Base-by-base conservation (phyloP, 2,888 invertebrate species). In the Oxytorus armatus region DNA sequence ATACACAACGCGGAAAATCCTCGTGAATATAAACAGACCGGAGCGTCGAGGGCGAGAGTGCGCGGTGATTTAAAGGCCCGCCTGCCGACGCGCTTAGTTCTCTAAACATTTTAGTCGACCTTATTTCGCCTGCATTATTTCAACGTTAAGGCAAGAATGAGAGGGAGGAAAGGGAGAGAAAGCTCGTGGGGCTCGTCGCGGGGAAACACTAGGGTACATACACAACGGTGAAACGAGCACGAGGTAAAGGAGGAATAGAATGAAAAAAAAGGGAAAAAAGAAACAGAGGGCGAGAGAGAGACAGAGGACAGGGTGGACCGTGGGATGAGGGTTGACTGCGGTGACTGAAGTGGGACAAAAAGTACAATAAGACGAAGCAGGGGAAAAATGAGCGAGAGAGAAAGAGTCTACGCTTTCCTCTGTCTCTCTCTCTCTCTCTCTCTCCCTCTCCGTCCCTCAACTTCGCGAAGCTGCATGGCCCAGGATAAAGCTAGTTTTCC, bases 61-160 rank as follows among this genome's bases (percentile, higher is more conserved):
- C 77, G 81, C 82, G 72, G 87, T 89, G 87, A 90, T 90, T 90
- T 88, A 89, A 74, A 86, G 85, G 85, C 75, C 81, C 80, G 81
- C 69, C 82, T 79, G 83, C 78, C 83, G 82, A 72, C 75, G 83
- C 84, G 86, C 86, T 87, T 88, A 87, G 85, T 88, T 87, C 87
- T 88, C 88, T 89, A 89, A 90, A 89, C 87, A 90, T 89, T 88
- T 89, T 87, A 87, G 86, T 85, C 87, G 86, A 88, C 88, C 89
- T 89, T 88, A 89, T 90, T 90, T 86, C 86, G 85, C 85, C 84
- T 86, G 88, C 88, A 88, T 90, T 89, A 89, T 88, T 90, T 90
- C 85, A 88, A 87, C 88, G 87, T 88, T 89, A 88, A 88, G 85
- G 85, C 85, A 83, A 85, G 81, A 81, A 84, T 79, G 82, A 79